phyloP scores from a whole-genome alignment of 2,888 invertebrate genomes.

The Crocallis elinguaria region DNA sequence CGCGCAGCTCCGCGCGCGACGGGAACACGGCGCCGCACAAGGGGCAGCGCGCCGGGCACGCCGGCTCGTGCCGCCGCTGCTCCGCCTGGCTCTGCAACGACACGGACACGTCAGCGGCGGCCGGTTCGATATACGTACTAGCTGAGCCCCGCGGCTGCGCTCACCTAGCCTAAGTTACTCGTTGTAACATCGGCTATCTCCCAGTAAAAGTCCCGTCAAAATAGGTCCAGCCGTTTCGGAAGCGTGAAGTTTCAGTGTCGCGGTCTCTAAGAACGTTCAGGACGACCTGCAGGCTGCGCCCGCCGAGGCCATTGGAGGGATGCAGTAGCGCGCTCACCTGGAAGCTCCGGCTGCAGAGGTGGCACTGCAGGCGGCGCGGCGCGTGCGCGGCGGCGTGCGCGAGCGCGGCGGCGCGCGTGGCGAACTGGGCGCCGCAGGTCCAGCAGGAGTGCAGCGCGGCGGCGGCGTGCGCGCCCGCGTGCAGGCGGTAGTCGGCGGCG shows the following conservation, averaged over 20 bases:
- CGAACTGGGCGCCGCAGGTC: conserved; percentile 74
- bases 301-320: no score
- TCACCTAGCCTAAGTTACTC: no score
- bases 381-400: conserved; percentile 48
- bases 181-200: no score
- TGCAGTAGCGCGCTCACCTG: conserved; percentile 50
- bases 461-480: conserved; percentile 53
- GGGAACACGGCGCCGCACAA: conserved; percentile 23
- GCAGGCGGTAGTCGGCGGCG: conserved; percentile 59
- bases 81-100: conserved; percentile 43
- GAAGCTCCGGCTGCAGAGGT: conserved; percentile 54
- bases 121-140: no score
- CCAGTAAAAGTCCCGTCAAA: no score
- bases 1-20: conserved; percentile 29
- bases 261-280: no score
- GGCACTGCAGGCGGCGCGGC: conserved; percentile 42
- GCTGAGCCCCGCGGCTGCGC: no score
- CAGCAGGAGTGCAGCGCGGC: conserved; percentile 71
- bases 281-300: no score
- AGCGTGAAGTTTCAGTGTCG: no score
- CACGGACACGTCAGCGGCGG: neutral
- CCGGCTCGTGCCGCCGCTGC: conserved; percentile 50
- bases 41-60: conserved; percentile 31
- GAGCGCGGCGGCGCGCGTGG: conserved; percentile 47
- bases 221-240: no score